These are phyloP conservation scores for Melieria picta DNA, from an alignment of 2,888 invertebrate genomes.

Conservation along the genomic window DNA sequence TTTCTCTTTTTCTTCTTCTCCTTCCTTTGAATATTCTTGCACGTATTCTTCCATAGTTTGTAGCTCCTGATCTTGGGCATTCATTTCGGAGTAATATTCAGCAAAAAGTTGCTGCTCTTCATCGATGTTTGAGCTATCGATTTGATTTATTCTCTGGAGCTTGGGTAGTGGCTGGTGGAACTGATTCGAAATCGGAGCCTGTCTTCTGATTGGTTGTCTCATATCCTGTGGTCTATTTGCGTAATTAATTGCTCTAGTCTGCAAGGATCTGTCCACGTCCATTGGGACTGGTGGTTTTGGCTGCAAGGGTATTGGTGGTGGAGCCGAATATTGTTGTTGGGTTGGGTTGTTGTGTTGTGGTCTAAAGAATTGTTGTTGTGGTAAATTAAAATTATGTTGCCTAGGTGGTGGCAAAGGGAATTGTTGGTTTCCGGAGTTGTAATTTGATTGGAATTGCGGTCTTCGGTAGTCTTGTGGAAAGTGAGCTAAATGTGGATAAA, in stretches of 20 bases:
- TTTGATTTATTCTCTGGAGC: slow-evolving; percentile 14
- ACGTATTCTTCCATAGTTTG: slow-evolving; percentile 12
- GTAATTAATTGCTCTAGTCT: slow-evolving; percentile 18
- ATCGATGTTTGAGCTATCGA: not conserved
- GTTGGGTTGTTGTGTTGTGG: slow-evolving; percentile 3
- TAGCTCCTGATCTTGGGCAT: slow-evolving; percentile 3
- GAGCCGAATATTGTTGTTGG: slow-evolving; percentile 11
- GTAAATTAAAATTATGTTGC: not conserved
- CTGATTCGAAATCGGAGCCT: slow-evolving; percentile 15
- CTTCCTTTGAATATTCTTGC: slow-evolving; percentile 2
- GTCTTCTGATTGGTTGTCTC: slow-evolving; percentile 14
- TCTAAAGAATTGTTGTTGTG: slow-evolving; percentile 16
- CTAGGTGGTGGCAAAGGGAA: not conserved
- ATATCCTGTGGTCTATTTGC: slow-evolving; percentile 19
- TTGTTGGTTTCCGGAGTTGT: slow-evolving; percentile 8
- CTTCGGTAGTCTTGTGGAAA: slow-evolving; percentile 8
- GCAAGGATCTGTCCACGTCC: slow-evolving; percentile 19
- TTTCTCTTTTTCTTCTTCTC: not conserved
- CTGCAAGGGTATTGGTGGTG: slow-evolving; percentile 16
- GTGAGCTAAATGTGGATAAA: slow-evolving; percentile 17
- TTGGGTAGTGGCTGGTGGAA: slow-evolving; percentile 9
- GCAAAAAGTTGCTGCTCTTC: not conserved
- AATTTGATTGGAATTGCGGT: slow-evolving; percentile 1
- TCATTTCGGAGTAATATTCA: slow-evolving; percentile 3
- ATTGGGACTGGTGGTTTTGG: slow-evolving; percentile 23